Conservation (phyloP, 1,140 invertebrate species). For the Gryon sp. region DNA sequence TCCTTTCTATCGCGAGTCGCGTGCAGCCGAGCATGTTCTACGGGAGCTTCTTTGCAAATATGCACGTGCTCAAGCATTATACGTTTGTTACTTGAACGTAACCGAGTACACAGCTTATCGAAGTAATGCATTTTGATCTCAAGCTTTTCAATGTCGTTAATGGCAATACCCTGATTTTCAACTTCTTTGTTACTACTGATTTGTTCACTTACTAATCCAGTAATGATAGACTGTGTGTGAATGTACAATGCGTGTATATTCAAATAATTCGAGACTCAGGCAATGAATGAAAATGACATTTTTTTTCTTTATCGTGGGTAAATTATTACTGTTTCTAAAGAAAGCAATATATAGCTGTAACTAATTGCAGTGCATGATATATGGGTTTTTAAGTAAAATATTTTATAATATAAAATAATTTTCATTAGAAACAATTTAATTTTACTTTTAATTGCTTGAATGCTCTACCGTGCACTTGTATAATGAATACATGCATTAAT, state of each 20-base stretch:
- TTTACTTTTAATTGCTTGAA: too few species aligned
- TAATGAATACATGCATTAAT: too few species aligned
- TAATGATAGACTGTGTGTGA: slow-evolving; percentile 17
- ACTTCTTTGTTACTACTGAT: slow-evolving; percentile 20
- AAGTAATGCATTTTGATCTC: slow-evolving; percentile 48
- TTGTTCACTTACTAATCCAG: slow-evolving; percentile 18
- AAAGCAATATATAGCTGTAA: too few species aligned
- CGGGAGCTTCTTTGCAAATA: slow-evolving; percentile 54
- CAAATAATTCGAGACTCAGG: slow-evolving; percentile 1
- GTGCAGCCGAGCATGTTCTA: slow-evolving; percentile 56
- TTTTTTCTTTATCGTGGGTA: too few species aligned
- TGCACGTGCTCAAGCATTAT: slow-evolving; percentile 50
- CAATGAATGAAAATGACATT: too few species aligned
- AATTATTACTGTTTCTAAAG: too few species aligned
- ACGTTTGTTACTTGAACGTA: slow-evolving; percentile 55
- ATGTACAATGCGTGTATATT: slow-evolving; percentile 2
- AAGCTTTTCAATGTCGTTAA: slow-evolving; percentile 31
- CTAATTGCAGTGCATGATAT: too few species aligned
- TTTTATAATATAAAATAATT: too few species aligned
- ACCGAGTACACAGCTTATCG: slow-evolving; percentile 51
- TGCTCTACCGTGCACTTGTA: too few species aligned
- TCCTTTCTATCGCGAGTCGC: slow-evolving; percentile 64
- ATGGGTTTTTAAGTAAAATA: too few species aligned
- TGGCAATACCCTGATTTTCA: slow-evolving; percentile 20
- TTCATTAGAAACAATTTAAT: too few species aligned